phyloP scores from a whole-genome alignment of 2,888 invertebrate genomes.

The Patella caerulea region DNA sequence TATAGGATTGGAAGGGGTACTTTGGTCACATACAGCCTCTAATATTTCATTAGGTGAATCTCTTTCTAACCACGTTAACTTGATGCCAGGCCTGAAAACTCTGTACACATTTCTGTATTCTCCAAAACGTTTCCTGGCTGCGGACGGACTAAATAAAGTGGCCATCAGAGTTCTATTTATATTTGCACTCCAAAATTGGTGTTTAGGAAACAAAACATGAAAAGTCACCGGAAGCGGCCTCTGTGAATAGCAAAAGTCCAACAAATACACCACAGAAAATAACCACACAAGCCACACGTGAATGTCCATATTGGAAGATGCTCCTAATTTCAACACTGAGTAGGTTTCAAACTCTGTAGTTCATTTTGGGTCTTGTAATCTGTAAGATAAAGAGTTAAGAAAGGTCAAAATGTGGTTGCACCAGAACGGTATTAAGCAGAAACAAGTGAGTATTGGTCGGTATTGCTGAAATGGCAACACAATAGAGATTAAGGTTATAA shows the following conservation, averaged over 20 bases:
- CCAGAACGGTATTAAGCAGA: too few species aligned
- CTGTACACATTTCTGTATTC: constrained; percentile 23
- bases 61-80: constrained; percentile 11
- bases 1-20: constrained; percentile 18
- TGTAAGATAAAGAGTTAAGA: too few species aligned
- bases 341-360: too few species aligned
- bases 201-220: constrained; percentile 5
- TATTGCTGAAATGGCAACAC: too few species aligned
- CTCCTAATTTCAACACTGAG: too few species aligned
- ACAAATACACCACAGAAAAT: neutral
- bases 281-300: neutral
- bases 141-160: neutral
- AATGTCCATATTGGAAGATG: neutral
- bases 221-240: neutral
- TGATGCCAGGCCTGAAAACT: constrained; percentile 22
- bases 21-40: constrained; percentile 24
- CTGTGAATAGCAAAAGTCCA: neutral
- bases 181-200: neutral
- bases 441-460: too few species aligned
- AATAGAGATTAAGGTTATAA: too few species aligned
- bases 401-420: too few species aligned
- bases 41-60: constrained; percentile 22
- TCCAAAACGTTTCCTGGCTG: constrained; percentile 14
- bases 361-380: too few species aligned
- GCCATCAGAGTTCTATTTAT: neutral